These are phyloP conservation scores for Anguilla japonica DNA, from an alignment of 2,113 vertebrate species.

Conservation along the genomic window DNA sequence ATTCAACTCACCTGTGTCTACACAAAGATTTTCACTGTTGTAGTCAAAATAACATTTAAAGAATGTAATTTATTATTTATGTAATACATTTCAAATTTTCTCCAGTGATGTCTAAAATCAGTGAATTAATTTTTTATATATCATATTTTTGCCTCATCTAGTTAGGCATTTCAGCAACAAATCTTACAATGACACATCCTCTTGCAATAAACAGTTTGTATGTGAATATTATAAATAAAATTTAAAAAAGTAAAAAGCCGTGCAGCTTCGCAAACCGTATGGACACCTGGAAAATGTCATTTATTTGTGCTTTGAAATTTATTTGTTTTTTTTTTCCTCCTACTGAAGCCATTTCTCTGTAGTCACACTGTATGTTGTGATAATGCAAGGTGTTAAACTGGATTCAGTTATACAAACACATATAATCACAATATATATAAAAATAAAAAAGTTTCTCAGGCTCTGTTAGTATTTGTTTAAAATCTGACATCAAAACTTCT, in stretches of 20 bases:
- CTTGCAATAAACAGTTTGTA: background rate
- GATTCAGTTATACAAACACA: background rate
- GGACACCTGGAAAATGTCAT: too few relatives aligned
- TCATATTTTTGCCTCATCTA: background rate
- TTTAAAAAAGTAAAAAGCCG: too few relatives aligned
- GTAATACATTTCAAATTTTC: background rate
- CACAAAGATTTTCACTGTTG: background rate
- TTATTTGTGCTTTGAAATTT: too few relatives aligned
- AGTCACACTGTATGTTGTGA: background rate
- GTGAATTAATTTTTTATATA: background rate
- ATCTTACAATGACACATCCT: background rate
- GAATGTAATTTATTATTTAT: background rate
- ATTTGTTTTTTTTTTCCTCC: background rate
- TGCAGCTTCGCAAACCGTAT: too few relatives aligned
- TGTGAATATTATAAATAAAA: background rate
- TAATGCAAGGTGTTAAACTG: background rate
- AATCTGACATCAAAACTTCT: slow-evolving; percentile 37
- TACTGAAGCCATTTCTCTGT: background rate
- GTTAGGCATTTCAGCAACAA: background rate
- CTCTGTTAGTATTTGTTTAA: slow-evolving; percentile 15
- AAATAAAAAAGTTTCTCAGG: background rate
- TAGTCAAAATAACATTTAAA: background rate
- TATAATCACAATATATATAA: background rate
- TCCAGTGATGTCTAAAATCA: background rate
- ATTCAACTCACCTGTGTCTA: background rate